Evolutionary conservation across 2,888 invertebrate genomes (phyloP), one percentile per base, ranked within the genome.

Genomic region (Cephus spinipes): DNA sequence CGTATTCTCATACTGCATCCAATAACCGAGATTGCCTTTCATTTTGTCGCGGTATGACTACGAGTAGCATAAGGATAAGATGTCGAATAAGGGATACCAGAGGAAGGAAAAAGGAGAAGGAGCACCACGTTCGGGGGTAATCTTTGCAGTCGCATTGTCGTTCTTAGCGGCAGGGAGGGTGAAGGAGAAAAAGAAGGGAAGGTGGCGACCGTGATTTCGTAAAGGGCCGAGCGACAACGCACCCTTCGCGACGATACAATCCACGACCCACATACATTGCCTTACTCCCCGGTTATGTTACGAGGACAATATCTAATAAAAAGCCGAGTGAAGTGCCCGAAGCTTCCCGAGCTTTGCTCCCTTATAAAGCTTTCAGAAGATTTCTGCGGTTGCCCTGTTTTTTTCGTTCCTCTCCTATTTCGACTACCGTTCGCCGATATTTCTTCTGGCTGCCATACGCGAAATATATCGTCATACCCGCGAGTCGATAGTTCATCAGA

Each of bases 1-100:
- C 55, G 55, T 55, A 55, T 55, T 55, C 55, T 55, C 55, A 55
- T 36, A 34, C 33, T 77, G 55, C 55, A 55, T 55, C 87, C 88
- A 87, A 88, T 89, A 89, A 88, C 86, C 80, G 83, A 87, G 85
- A 89, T 89, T 89, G 89, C 82, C 86, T 87, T 83, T 86, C 82
- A 84, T 86, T 87, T 84, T 84, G 74, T 83, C 84, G 80, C 75
- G 74, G 76, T 73, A 55, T 55, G 23, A 55, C 55, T 55, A 23
- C 55, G 55, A 55, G 55, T 55, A 55, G 55, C 55, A 55, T 55
- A 23, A 55, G 55, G 55, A 55, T 55, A 55, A 55, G 55, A 55
- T 55, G 55, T 55, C 55, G 23, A 23, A 55, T 55, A 55, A 23
- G 55, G 55, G 55, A 55, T 23, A 23, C 76, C 75, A 76, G 78